Evolutionary conservation across 2,888 invertebrate genomes (phyloP), one percentile per base, ranked within the genome.

Genomic region (Bugulina stolonifera): DNA sequence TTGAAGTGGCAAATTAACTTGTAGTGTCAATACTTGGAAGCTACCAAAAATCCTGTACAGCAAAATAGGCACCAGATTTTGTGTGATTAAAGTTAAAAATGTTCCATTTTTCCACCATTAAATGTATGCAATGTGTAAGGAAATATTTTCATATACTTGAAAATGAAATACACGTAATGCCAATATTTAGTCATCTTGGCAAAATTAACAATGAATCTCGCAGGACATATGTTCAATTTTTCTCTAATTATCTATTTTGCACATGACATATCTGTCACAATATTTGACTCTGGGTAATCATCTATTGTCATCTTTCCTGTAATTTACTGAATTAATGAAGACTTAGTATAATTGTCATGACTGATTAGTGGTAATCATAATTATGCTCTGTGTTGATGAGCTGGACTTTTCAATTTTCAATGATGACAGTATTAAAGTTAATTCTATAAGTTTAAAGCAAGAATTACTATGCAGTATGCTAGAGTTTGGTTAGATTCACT

Each of bases 1-100:
- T 64, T 64, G 64, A 64, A 64, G 64, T 64, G 64, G 64, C 64
- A 64, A 64, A 64, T 64, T 64, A 64, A 64, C 64, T 27, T 64
- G 64, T 64, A 64, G 64, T 64, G 64, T 64, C 29, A 64, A 64
- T 64, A 64, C 64, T 64, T 34, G 23, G 25, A 25, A 64, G 64
- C 64, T 64, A 64, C 64, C 64, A 64, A 43, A 43, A 43, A 43
- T 43, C 43, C 43, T 43, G n/a, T n/a, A n/a, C n/a, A n/a, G n/a
- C n/a, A n/a, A n/a, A n/a, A n/a, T n/a, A n/a, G n/a, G n/a, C n/a
- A n/a, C n/a, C n/a, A n/a, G n/a, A n/a, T n/a, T n/a, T n/a, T n/a
- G n/a, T n/a, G n/a, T n/a, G n/a, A n/a, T n/a, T n/a, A n/a, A n/a
- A n/a, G n/a, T n/a, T n/a, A n/a, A n/a, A n/a, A n/a, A n/a, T n/a